A percentile compares a stretch with the other conserved stretches of the same genome.
phyloP scores from a whole-genome alignment of 2,797 vertebrate genomes.

The Liparis tanakae region DNA sequence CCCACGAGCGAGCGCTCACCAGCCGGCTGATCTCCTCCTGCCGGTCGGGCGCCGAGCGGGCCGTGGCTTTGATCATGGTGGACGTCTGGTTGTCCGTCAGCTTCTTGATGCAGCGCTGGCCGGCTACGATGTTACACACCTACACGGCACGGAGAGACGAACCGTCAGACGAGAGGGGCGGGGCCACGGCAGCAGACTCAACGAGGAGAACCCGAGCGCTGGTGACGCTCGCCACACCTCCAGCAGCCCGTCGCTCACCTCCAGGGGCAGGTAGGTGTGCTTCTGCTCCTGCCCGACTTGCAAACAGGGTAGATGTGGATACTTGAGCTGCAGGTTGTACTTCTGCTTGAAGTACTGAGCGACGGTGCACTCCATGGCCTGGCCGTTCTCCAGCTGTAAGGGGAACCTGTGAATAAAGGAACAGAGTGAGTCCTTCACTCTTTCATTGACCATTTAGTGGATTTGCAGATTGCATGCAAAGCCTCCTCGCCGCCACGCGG shows the following conservation, averaged over 20 bases:
- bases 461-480: background rate
- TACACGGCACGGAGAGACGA: slow-evolving; percentile 55
- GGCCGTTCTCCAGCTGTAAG: slow-evolving; percentile 97
- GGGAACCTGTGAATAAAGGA: slow-evolving; percentile 87
- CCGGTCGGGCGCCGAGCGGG: slow-evolving; percentile 94
- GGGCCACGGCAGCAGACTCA: background rate
- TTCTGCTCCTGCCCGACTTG: slow-evolving; percentile 99
- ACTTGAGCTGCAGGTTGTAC: slow-evolving; percentile 97
- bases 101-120: slow-evolving; percentile 97
- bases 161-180: background rate
- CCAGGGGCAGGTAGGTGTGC: slow-evolving; percentile 97
- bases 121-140: slow-evolving; percentile 98
- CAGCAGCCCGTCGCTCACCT: slow-evolving; percentile 85
- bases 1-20: slow-evolving; percentile 79
- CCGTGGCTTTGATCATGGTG: slow-evolving; percentile 99
- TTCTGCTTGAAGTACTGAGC: slow-evolving; percentile 99
- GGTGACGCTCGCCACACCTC: background rate
- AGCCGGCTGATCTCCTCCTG: slow-evolving; percentile 99
- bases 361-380: slow-evolving; percentile 99
- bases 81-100: slow-evolving; percentile 98
- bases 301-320: slow-evolving; percentile 96
- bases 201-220: background rate
- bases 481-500: background rate
- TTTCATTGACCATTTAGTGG: background rate
- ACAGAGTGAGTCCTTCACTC: background rate